Base-by-base conservation (phyloP, 2,888 invertebrate species). In the Buathra laborator region DNA sequence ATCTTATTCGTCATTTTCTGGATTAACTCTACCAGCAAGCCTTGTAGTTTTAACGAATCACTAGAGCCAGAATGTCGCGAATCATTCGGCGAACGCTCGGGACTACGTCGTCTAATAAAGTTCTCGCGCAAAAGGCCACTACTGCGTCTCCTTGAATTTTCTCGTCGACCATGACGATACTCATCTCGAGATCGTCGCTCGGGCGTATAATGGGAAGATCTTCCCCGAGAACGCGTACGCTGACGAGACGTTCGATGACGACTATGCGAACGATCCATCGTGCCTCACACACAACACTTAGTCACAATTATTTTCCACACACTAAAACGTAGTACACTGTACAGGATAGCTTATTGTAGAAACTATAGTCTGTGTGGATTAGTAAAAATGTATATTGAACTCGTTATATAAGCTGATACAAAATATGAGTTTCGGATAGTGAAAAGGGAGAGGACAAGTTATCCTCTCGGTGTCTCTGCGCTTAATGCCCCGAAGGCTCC, bases 1-100 rank as follows among this genome's bases (percentile, higher is more conserved):
- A 44, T 66, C 9, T 66, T 66, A 10, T n/a, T 37, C 43, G 37
- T 10, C 66, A 43, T 44, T 37, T 66, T 66, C n/a, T 66, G 16
- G 7, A 44, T 37, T 0, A 66, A 19, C 16, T 44, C 16, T 3
- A 66, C 19, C n/a, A 66, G 9, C n/a, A 19, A 19, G 3, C 66
- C 66, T 43, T 66, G 66, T 12, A 66, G 16, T 12, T 66, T 43
- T 44, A 43, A 7, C 7, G 44, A 66, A 44, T 44, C 43, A 10
- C 43, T 44, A 0, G 66, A 44, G 1, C 66, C 37, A 9, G 66
- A 66, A 0, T 16, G 37, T 10, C 9, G 46, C 14, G 19, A 12
- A 1, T 46, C 19, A 0, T 12, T 12, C 44, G 46, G 12, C 19
- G 67, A 67, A 19, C 43, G 67, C 7, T 3, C 16, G 44, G 24